Conservation (phyloP, 2,113 vertebrate genomes). For the Sterrhoptilus dennistouni region DNA sequence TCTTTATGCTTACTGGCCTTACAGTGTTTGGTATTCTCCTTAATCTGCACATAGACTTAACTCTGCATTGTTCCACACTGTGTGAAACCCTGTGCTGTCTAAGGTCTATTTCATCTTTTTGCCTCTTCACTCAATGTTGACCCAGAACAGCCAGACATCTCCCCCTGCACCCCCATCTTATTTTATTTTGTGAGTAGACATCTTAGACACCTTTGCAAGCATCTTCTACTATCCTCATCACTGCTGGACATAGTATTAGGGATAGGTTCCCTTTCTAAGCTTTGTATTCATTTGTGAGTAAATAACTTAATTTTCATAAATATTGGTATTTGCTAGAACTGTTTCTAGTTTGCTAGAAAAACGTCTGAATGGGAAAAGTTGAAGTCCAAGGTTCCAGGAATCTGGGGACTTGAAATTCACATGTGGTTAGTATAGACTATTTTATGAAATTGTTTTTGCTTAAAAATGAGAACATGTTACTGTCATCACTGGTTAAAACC, state of each 20-base stretch:
- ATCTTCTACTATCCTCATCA: not conserved
- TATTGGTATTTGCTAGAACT: not conserved
- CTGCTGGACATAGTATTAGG: not conserved
- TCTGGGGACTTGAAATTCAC: not conserved
- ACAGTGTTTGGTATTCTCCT: not conserved
- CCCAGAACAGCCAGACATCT: not conserved
- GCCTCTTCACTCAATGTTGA: not conserved
- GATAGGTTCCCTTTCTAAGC: not conserved
- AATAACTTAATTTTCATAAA: not conserved
- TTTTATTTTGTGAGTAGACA: not conserved
- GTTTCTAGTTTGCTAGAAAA: not conserved
- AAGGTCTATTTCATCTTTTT: not conserved
- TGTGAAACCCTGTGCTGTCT: not conserved
- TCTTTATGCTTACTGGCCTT: not conserved
- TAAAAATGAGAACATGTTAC: not conserved
- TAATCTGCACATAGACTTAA: not conserved
- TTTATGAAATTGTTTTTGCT: not conserved
- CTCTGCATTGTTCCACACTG: not conserved
- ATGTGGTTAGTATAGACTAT: not conserved
- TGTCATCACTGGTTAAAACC: not conserved
- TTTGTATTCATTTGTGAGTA: not conserved
- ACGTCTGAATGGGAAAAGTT: not conserved
- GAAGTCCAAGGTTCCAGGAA: not conserved
- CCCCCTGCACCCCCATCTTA: rapidly evolving
- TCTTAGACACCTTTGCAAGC: not conserved